These are phyloP conservation scores for Philhelius pedissequus DNA, from an alignment of 2,888 invertebrate genomes.

Conservation along the genomic window DNA sequence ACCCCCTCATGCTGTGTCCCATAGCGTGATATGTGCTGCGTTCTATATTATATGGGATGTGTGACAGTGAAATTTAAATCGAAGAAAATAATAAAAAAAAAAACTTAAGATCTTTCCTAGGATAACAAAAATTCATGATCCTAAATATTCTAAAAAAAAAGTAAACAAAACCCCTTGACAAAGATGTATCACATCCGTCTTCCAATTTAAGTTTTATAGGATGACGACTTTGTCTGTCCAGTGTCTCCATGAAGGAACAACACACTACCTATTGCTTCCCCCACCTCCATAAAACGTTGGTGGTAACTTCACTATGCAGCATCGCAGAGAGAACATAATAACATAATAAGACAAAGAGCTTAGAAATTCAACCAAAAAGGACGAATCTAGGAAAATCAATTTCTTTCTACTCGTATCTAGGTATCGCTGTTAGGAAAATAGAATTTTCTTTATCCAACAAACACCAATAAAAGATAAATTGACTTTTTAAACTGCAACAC, in stretches of 20 bases:
- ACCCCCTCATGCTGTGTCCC: slow-evolving; percentile 53
- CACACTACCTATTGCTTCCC: neutral
- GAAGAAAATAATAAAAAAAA: slow-evolving; percentile 22
- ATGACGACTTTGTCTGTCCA: slow-evolving; percentile 2
- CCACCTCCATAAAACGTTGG: slow-evolving; percentile 29
- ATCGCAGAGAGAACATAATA: slow-evolving; percentile 24
- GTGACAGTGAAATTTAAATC: slow-evolving; percentile 55
- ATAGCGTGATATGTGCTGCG: slow-evolving; percentile 45
- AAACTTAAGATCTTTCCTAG: slow-evolving; percentile 33
- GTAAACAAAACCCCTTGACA: slow-evolving; percentile 42
- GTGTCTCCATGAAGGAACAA: neutral
- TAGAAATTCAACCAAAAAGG: slow-evolving; percentile 17
- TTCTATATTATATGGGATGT: slow-evolving; percentile 41
- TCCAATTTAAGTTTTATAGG: neutral
- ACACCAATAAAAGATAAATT: slow-evolving; percentile 35
- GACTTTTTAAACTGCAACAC: slow-evolving; percentile 43
- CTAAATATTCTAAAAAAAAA: slow-evolving; percentile 34
- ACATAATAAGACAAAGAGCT: neutral
- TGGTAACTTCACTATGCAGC: slow-evolving; percentile 60
- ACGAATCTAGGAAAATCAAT: slow-evolving; percentile 61
- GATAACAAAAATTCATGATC: slow-evolving; percentile 48
- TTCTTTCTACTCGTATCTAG: slow-evolving; percentile 42
- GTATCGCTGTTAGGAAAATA: neutral
- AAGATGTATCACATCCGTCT: slow-evolving; percentile 66
- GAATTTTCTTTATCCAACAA: slow-evolving; percentile 15